Base-by-base conservation (phyloP, 2,113 vertebrate genomes). In the Clarias macrocephalus region DNA sequence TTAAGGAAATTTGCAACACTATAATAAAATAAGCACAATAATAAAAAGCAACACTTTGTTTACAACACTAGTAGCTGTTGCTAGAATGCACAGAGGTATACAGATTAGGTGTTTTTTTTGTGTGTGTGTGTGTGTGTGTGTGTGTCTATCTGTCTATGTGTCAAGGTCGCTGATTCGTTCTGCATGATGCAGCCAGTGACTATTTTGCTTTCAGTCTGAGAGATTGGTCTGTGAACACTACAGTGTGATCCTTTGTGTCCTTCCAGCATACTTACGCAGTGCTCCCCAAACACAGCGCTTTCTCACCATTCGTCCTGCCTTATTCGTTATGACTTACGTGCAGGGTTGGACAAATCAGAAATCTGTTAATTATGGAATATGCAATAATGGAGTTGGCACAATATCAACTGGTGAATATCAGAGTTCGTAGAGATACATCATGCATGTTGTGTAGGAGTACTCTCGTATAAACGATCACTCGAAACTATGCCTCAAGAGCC, bases 241-340 rank as follows among this genome's bases (percentile, higher is more conserved):
- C 73, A 83, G 72, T 89, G 82, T 70, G 86, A 83, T 88, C 82
- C 37, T 89, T 85, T 88, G 86, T 89, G 80, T 83, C 89, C 88
- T 56, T 87, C 59, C 11, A 76, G 87, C 88, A 87, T 60, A 57
- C 65, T 68, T 21, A 52, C n/a, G 75, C 66, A 13, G 23, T 62
- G 75, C 33, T 85, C 21, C 65, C 28, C 59, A 54, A 33, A 30
- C 75, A 62, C 30, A 57, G 28, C 73, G 54, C 76, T 60, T 56
- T 81, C 84, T 79, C 48, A 60, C 42, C 13, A 66, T 63, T 54
- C 33, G 13, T 15, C 82, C 54, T 85, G 25, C 54, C 23, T 57
- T 68, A 82, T 37, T 37, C 33, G 33, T 37, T 37, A 62, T 72
- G 75, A 81, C 42, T 85, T 48, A 60, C 56, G 77, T 75, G 77